phyloP scores from a whole-genome alignment of 2,113 vertebrate species.

The Brachirus orientalis region DNA sequence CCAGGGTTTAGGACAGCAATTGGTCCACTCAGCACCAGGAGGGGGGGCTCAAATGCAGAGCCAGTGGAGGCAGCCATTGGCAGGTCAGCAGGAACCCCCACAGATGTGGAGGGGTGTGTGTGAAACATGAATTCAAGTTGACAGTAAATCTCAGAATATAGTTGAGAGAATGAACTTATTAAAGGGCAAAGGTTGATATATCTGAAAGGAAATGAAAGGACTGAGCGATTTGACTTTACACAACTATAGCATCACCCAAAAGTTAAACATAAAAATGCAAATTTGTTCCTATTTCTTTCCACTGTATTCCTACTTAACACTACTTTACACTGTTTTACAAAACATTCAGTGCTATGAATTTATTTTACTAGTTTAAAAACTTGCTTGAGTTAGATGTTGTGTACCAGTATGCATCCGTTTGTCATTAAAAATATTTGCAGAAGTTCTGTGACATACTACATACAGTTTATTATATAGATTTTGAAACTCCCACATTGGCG shows the following conservation, averaged over 20 bases:
- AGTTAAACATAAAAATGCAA: background rate
- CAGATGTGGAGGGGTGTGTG: conserved; percentile 5
- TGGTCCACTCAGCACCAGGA: conserved; percentile 84
- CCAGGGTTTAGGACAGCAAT: conserved; percentile 85
- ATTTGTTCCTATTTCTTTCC: background rate
- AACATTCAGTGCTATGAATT: background rate
- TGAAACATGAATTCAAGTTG: conserved; percentile 10
- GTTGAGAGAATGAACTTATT: background rate
- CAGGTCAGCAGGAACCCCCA: conserved; percentile 73
- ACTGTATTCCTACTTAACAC: background rate
- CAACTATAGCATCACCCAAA: no score
- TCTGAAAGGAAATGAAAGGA: background rate
- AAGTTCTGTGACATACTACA: conserved; percentile 12
- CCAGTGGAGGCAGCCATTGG: conserved; percentile 83
- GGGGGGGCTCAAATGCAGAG: conserved; percentile 86
- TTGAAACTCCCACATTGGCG: background rate
- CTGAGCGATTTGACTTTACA: no score
- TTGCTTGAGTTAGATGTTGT: conserved; percentile 1
- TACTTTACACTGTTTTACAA: background rate
- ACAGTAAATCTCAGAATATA: background rate
- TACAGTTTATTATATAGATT: conserved; percentile 19
- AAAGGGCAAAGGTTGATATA: background rate
- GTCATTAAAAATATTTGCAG: conserved; percentile 17
- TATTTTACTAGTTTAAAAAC: background rate
- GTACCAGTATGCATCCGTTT: background rate